phyloP scores from a whole-genome alignment of 2,113 vertebrate species.

The Psittacula cyanocephala region DNA sequence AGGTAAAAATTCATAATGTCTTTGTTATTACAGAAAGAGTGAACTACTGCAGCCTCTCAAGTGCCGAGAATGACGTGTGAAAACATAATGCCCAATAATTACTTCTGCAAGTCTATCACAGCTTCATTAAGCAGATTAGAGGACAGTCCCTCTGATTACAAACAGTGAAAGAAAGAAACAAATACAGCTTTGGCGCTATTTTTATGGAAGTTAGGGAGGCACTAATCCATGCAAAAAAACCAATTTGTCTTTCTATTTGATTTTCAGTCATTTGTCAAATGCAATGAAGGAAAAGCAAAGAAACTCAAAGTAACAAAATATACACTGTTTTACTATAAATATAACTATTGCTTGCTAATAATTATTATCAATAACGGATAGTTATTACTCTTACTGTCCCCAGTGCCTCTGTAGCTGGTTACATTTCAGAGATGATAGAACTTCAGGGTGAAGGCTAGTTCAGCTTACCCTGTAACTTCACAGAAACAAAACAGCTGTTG shows the following conservation, averaged over 20 bases:
- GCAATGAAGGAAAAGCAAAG: not conserved
- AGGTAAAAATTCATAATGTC: not conserved
- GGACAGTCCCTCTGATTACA: not conserved
- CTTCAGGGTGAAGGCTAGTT: slow-evolving; percentile 27
- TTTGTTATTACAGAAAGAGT: not conserved
- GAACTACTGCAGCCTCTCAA: not conserved
- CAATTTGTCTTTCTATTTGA: not conserved
- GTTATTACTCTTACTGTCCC: not conserved
- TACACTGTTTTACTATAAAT: not conserved
- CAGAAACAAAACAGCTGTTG: not conserved
- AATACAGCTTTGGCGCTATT: not conserved
- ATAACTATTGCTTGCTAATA: not conserved
- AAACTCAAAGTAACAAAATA: not conserved
- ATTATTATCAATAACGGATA: not conserved
- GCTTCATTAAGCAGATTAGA: not conserved
- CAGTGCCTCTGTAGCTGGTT: not conserved
- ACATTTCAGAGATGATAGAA: slow-evolving; percentile 5
- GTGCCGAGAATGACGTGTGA: not conserved
- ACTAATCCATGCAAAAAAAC: not conserved
- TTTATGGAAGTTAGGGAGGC: not conserved
- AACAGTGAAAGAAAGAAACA: not conserved
- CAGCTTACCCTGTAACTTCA: not conserved
- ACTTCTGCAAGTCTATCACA: not conserved
- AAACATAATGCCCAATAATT: not conserved
- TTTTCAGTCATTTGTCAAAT: not conserved